Evolutionary conservation across 2,888 invertebrate genomes (phyloP).

Genomic region (Phania funesta): DNA sequence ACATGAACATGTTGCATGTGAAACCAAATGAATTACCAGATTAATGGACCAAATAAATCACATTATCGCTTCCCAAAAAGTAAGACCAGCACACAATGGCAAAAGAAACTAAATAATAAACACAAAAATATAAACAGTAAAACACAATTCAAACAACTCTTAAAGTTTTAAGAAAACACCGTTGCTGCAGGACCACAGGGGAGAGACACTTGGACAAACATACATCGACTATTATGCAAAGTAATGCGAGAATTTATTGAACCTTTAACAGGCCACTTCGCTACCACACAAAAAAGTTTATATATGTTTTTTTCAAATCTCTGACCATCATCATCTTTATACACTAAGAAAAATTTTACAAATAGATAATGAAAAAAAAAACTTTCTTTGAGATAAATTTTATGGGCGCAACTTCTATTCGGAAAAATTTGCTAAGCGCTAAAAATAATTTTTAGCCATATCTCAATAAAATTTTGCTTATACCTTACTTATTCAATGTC

Average conservation of each 20-base stretch:
- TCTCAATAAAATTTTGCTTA: no score
- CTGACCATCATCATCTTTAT: slow-evolving; percentile 38
- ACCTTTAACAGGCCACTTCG: slow-evolving; percentile 73
- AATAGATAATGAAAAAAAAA: no score
- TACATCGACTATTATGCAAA: slow-evolving; percentile 63
- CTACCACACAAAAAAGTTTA: slow-evolving; percentile 63
- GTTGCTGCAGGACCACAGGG: slow-evolving; percentile 49
- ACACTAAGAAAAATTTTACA: slow-evolving; percentile 26
- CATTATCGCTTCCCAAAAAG: slow-evolving; percentile 79
- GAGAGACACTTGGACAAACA: slow-evolving; percentile 42
- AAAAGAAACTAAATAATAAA: slow-evolving; percentile 24
- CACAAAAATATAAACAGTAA: background rate
- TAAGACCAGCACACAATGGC: slow-evolving; percentile 34
- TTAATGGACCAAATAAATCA: slow-evolving; percentile 81
- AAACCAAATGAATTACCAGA: slow-evolving; percentile 80
- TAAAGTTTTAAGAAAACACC: slow-evolving; percentile 16
- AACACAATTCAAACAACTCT: slow-evolving; percentile 12
- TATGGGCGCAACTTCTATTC: no score
- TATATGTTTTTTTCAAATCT: slow-evolving; percentile 41
- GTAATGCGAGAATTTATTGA: slow-evolving; percentile 77
- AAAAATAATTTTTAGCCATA: no score
- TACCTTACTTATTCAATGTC: no score
- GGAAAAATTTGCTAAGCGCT: no score
- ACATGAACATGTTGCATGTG: slow-evolving; percentile 67
- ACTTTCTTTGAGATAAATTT: no score